Evolutionary conservation across 1,140 invertebrate genomes (phyloP), one percentile per base, ranked within the genome.

Genomic region (Myzus persicae): DNA sequence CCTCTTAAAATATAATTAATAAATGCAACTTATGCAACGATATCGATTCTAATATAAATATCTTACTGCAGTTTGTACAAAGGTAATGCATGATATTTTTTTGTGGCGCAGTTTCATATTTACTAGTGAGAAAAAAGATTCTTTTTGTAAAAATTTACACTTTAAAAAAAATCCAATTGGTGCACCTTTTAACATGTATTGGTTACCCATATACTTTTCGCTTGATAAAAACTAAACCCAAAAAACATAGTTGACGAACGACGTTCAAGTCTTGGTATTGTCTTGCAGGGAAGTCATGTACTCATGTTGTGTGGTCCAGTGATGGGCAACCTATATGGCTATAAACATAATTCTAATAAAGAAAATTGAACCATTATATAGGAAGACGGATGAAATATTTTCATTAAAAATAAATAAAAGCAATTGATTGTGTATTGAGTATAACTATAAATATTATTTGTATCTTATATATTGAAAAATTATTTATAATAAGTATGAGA

Each of bases 391-490:
- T 44, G n/a, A 87, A 44, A 87, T 87, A 46, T 87, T 46, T 87
- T 38, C 26, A 46, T n/a, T n/a, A 31, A 31, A 44, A 44, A 44
- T 46, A n/a, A 87, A 87, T 38, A 87, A 87, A 87, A 87, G 24
- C 42, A 87, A 76, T 76, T 44, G 42, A 18, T n/a, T 38, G 84
- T 87, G 42, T 85, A 85, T 31, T 85, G 40, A 85, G 42, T 85
- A 40, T 26, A 42, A 44, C 38, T 85, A 85, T 85, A 85, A 88
- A 87, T 87, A 46, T n/a, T 87, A 87, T 85, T 85, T 42, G 18
- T 46, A n/a, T 87, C 40, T 44, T 46, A 88, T n/a, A 87, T 88
- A 88, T 48, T 88, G n/a, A 48, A 88, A 88, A 48, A 88, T 48
- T 46, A 88, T 88, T 88, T 88, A 18, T 88, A 87, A 76, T 31